Evolutionary conservation across 2,888 invertebrate genomes (phyloP), one percentile per base, ranked within the genome.

Genomic region (Polydrusus pterygomalis): DNA sequence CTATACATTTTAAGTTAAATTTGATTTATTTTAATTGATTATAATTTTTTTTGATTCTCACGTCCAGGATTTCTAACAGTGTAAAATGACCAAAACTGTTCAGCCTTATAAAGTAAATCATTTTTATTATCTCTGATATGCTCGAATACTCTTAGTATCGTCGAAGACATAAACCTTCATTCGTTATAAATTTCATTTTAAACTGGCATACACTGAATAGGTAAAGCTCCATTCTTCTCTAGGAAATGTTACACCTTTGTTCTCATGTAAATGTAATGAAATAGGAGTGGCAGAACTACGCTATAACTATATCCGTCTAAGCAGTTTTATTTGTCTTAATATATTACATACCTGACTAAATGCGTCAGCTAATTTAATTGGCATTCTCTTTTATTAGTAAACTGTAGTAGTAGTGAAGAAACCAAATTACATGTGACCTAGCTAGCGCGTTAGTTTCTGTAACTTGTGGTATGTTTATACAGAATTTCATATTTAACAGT

Each of bases 161-260:
- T 58, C 30, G 8, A 56, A 58, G 68, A 69, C n/a, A 45, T 56
- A 69, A 43, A 45, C 58, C 58, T 58, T 38, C 56, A 58, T 69
- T 69, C 56, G 58, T 69, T 30, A 30, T 25, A 58, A 69, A 69
- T 69, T 56, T 69, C 30, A 20, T 43, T 69, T 69, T 17, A 58
- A n/a, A 47, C 58, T 56, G 58, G 15, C 18, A 8, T 34, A 56
- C n/a, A 56, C 11, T 56, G 56, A 56, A 56, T 56, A 34, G 56
- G 34, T 34, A 56, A n/a, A 56, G 34, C 30, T 30, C 25, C 15
- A 56, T 60, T 60, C 38, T 15, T 58, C 45, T 43, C 68, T 56
- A 30, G 45, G 10, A 69, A 43, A 25, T 43, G 58, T 56, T n/a
- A 40, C 10, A 30, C 54, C 54, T 49, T 69, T 69, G 56, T 69